Evolutionary conservation across 2,797 vertebrate species (phyloP).

Genomic region (Argyrosomus regius): DNA sequence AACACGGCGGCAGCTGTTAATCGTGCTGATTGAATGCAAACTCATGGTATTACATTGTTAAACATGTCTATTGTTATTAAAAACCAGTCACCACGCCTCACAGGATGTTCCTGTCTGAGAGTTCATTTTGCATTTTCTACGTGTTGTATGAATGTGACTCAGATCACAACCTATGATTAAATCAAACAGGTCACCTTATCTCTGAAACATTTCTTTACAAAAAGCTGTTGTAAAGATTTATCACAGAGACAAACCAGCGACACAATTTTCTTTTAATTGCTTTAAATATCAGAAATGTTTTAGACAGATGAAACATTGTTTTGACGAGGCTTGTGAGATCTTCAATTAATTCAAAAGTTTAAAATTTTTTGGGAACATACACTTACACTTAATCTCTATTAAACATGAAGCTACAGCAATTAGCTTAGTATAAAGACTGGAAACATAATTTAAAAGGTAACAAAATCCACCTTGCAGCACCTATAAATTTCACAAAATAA

Average conservation of each 20-base stretch:
- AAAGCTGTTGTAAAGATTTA: background rate
- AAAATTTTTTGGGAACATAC: too few species aligned
- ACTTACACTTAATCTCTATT: background rate
- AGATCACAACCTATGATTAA: background rate
- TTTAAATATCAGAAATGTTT: constrained; percentile 8
- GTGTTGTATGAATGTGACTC: background rate
- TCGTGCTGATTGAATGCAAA: constrained; percentile 5
- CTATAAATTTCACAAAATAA: too few species aligned
- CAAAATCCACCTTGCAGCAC: too few species aligned
- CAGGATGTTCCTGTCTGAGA: background rate
- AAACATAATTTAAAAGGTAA: too few species aligned
- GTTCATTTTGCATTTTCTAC: background rate
- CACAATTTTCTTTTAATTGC: background rate
- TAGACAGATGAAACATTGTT: background rate
- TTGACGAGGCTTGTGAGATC: background rate
- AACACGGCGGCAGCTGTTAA: background rate
- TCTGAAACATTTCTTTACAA: background rate
- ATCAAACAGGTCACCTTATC: background rate
- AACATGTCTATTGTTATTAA: background rate
- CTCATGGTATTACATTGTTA: background rate
- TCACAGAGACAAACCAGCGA: constrained; percentile 16
- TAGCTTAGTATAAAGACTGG: too few species aligned
- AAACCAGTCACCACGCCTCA: constrained; percentile 23
- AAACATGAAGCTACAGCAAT: background rate
- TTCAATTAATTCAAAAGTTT: background rate